Percentiles rank a stretch among this genome's conserved stretches.
phyloP scores from a whole-genome alignment of 1,140 invertebrate species.

The Trichonephila clavata region DNA sequence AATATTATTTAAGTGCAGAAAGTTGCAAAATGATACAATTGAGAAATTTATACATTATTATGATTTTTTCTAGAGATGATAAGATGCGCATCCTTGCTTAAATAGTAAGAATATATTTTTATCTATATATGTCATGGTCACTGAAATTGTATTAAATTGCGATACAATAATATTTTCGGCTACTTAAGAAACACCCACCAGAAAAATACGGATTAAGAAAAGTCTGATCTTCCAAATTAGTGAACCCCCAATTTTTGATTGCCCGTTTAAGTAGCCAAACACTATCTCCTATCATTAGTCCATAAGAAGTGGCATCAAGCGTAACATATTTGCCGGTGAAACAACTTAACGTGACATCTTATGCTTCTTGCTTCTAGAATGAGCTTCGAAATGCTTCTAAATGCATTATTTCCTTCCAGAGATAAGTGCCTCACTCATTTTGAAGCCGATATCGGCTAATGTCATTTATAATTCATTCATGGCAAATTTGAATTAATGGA shows the following conservation, averaged over 20 bases:
- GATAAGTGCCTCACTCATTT: constrained; percentile 21
- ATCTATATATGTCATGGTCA: no score
- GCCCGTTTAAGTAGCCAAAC: background rate
- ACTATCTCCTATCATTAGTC: background rate
- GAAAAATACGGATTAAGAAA: no score
- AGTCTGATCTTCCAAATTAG: no score
- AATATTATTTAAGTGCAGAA: no score
- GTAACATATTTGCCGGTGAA: background rate
- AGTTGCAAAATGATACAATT: no score
- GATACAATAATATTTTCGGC: no score
- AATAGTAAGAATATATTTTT: no score
- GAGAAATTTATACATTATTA: no score
- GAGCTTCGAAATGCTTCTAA: constrained; percentile 29
- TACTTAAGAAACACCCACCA: no score
- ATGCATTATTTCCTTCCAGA: constrained; percentile 4
- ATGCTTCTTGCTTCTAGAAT: background rate
- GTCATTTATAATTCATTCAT: constrained; percentile 58
- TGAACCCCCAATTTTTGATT: background rate
- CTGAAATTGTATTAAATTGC: no score
- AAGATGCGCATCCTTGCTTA: no score
- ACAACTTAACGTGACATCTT: constrained; percentile 46
- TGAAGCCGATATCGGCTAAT: background rate
- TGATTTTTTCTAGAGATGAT: no score
- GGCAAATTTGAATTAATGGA: constrained; percentile 55
- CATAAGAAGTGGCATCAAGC: background rate